phyloP scores from a whole-genome alignment of 64 coral and sea anemone species.

The Cladopsammia gracilis region DNA sequence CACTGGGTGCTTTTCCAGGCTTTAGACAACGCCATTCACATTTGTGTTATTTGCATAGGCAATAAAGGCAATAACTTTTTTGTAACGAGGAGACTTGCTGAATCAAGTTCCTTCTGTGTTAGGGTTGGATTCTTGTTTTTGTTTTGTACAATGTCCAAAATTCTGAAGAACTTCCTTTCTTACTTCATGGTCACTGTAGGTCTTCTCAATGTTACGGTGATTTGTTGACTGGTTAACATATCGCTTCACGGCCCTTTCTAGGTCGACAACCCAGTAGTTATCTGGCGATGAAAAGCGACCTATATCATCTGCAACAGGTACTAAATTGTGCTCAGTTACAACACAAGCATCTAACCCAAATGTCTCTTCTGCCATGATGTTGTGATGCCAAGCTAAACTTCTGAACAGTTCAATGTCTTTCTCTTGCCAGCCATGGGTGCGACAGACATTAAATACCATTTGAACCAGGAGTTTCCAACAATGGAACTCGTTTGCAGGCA shows the following conservation, averaged over 20 bases:
- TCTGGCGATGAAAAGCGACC: conserved; percentile 62
- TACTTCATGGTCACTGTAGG: conserved; percentile 53
- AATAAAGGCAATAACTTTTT: conserved; percentile 39
- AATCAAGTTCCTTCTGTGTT: conserved; percentile 41
- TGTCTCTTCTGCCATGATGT: conserved; percentile 62
- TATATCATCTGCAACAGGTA: conserved; percentile 64
- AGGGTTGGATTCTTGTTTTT: conserved; percentile 9
- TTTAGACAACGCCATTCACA: conserved; percentile 38
- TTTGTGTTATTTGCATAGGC: conserved; percentile 10
- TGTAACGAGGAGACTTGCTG: conserved; percentile 67
- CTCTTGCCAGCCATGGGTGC: conserved; percentile 12
- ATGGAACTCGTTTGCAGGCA: conserved; percentile 54
- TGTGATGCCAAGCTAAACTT: conserved; percentile 58
- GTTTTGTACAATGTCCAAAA: conserved; percentile 33
- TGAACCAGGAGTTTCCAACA: conserved; percentile 54
- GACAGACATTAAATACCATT: conserved; percentile 70
- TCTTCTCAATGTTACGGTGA: conserved; percentile 59
- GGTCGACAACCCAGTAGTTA: conserved; percentile 63
- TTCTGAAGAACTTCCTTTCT: conserved; percentile 69
- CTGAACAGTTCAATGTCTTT: conserved; percentile 63
- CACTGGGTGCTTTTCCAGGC: conserved; percentile 28
- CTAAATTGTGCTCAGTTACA: conserved; percentile 62
- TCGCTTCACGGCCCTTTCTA: conserved; percentile 68
- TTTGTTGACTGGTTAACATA: conserved; percentile 68
- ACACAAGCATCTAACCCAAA: conserved; percentile 65